phyloP scores from a whole-genome alignment of 2,888 invertebrate species.

The Eustalomyia histrio region DNA sequence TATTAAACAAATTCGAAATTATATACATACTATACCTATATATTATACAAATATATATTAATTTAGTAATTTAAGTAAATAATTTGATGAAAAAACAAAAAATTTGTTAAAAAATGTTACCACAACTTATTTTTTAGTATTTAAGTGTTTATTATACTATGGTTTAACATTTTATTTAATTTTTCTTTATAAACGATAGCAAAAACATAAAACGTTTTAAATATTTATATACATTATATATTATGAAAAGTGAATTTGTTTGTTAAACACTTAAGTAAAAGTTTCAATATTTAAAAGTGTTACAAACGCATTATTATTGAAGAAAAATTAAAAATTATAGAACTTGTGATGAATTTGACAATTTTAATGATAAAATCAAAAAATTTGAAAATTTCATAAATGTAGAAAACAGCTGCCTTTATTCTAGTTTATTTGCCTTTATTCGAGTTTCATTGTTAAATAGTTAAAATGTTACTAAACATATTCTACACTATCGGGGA shows the following conservation, averaged over 20 bases:
- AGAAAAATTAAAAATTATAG: constrained; percentile 28
- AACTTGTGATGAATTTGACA: neutral
- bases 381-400: too few species aligned
- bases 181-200: constrained; percentile 21
- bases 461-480: too few species aligned
- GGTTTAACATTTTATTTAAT: constrained; percentile 44
- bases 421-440: too few species aligned
- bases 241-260: constrained; percentile 38
- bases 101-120: constrained; percentile 56
- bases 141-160: constrained; percentile 56
- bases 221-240: constrained; percentile 49
- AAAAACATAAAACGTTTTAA: constrained; percentile 32
- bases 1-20: constrained; percentile 42
- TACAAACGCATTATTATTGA: constrained; percentile 63
- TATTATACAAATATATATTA: constrained; percentile 24
- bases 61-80: constrained; percentile 39
- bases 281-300: constrained; percentile 59
- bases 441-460: too few species aligned
- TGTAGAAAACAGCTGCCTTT: too few species aligned
- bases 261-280: constrained; percentile 58
- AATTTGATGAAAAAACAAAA: constrained; percentile 35
- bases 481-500: too few species aligned
- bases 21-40: constrained; percentile 19
- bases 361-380: neutral
- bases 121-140: constrained; percentile 51